Base-by-base conservation (phyloP, 2,888 invertebrate species). In the Campaea margaritaria region DNA sequence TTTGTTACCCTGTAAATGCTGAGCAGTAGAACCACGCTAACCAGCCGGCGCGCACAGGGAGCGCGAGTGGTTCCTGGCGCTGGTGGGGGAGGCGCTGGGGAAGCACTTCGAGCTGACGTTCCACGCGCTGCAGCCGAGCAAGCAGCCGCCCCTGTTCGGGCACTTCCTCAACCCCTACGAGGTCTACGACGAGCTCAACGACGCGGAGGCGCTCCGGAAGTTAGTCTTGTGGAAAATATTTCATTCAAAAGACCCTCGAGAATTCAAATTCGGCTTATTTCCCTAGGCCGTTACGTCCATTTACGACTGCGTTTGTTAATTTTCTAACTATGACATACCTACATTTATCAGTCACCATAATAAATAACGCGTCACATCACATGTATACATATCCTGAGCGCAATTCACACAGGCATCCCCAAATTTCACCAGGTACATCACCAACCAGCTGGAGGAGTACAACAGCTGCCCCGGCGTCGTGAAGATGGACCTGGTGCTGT, bases 401-500 rank as follows among this genome's bases (percentile, higher is more conserved):
- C n/a, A n/a, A n/a, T n/a, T n/a, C n/a, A n/a, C n/a, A n/a, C n/a
- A n/a, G n/a, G n/a, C n/a, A n/a, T n/a, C n/a, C n/a, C n/a, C n/a
- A n/a, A n/a, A n/a, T n/a, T n/a, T n/a, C n/a, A n/a, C n/a, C 63
- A 91, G 91, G 63, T 90, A 93, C 74, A 93, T 95, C 73, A 69
- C 89, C 36, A 88, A 88, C 47, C 94, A 94, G 72, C 90, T 97
- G 90, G 95, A 95, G 46, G 96, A 96, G 74, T 96, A 97, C 87
- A 98, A 98, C 86, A 93, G 94, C 47, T 94, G 95, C 10, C 96
- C 96, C 0, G 97, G 97, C 0, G 95, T 96, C 21, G 94, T 96
- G 2, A 94, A 95, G 72, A 95, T 97, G 94, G 95, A 97, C 81
- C 86, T 98, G 61, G 97, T 98, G 7, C 93, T 98, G 60, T 98